Conservation (phyloP, 2,113 vertebrate genomes). For the Hippopotamus amphibius region DNA sequence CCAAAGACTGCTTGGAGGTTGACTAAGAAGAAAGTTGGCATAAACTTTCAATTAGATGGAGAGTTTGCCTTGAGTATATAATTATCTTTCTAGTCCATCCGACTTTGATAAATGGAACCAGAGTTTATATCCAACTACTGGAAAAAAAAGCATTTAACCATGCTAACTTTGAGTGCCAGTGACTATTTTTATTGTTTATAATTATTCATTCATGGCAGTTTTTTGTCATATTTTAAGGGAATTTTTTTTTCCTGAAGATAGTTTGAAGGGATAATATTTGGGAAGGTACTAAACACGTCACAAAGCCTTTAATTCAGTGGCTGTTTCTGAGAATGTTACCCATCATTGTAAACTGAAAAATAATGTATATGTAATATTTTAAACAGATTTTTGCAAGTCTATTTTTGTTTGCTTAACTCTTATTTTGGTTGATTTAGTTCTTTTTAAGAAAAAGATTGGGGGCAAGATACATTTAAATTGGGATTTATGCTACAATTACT, state of each 20-base stretch:
- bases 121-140: constrained; percentile 37
- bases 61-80: constrained; percentile 39
- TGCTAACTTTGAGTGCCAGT: neutral
- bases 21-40: constrained; percentile 57
- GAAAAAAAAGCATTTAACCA: neutral
- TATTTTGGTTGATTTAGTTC: neutral
- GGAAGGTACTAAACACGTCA: neutral
- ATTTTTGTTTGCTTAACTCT: constrained; percentile 11
- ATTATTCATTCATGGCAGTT: constrained; percentile 18
- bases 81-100: constrained; percentile 60
- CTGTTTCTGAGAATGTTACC: constrained; percentile 12
- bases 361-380: constrained; percentile 40
- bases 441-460: constrained; percentile 18
- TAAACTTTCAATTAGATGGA: constrained; percentile 41
- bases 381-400: neutral
- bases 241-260: neutral
- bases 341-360: constrained; percentile 35
- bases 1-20: constrained; percentile 69
- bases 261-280: constrained; percentile 22
- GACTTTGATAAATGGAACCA: constrained; percentile 77
- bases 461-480: constrained; percentile 39
- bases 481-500: neutral
- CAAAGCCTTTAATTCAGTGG: neutral
- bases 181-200: constrained; percentile 35
- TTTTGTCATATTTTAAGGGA: constrained; percentile 47